Evolutionary conservation across 2,797 vertebrate genomes (phyloP).

Genomic region (Centroberyx gerrardi): DNA sequence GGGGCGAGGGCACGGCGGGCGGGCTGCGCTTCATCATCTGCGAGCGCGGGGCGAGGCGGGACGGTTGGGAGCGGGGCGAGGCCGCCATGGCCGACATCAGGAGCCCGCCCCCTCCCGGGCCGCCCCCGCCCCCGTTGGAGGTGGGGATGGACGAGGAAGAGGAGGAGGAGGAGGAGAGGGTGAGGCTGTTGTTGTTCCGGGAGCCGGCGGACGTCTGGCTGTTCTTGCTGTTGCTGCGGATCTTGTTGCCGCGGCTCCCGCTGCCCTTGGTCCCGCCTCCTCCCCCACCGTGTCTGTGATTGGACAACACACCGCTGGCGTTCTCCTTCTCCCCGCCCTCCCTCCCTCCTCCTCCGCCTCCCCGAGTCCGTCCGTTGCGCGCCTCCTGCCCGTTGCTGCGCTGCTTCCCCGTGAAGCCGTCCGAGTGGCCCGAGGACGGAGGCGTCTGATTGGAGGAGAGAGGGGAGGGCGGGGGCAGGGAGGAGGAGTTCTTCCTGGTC

Average conservation of each 20-base stretch:
- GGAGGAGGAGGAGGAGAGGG: slow-evolving; percentile 66
- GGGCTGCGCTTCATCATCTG: slow-evolving; percentile 88
- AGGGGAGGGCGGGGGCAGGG: slow-evolving; percentile 73
- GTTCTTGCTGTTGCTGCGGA: slow-evolving; percentile 73
- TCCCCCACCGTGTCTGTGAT: slow-evolving; percentile 79
- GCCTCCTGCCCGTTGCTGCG: slow-evolving; percentile 86
- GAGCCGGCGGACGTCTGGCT: slow-evolving; percentile 44
- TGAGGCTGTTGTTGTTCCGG: slow-evolving; percentile 55
- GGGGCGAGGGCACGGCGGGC: slow-evolving; percentile 90
- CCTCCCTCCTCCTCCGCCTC: slow-evolving; percentile 54
- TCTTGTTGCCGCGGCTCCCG: slow-evolving; percentile 74
- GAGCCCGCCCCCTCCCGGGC: slow-evolving; percentile 42
- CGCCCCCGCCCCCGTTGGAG: slow-evolving; percentile 72
- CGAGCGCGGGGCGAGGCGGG: slow-evolving; percentile 82
- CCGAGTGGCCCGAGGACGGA: slow-evolving; percentile 67
- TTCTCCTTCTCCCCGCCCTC: slow-evolving; percentile 86
- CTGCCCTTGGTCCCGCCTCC: slow-evolving; percentile 70
- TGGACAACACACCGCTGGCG: slow-evolving; percentile 67
- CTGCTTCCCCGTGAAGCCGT: slow-evolving; percentile 75
- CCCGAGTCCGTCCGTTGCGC: slow-evolving; percentile 85
- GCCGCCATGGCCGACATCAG: slow-evolving; percentile 74
- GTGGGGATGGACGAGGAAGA: slow-evolving; percentile 72
- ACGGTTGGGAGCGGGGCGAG: slow-evolving; percentile 81
- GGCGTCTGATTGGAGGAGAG: slow-evolving; percentile 84
- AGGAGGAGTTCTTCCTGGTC: slow-evolving; percentile 76